Conservation (phyloP, 2,888 invertebrate species). For the Macrophya annulata region DNA sequence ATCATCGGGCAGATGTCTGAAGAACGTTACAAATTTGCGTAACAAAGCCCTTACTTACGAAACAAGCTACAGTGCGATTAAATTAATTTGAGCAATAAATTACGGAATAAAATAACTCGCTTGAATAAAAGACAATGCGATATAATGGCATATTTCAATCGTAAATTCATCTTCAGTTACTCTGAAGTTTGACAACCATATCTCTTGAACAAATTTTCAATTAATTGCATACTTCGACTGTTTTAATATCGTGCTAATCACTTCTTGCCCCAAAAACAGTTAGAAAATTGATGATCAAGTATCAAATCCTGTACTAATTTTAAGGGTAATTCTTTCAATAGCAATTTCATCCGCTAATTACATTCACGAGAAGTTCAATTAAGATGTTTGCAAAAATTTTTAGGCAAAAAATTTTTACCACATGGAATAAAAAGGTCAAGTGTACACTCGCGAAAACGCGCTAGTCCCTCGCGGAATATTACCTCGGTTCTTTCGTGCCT, state of each 20-base stretch:
- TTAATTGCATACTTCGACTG: background rate
- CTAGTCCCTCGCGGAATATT: slow-evolving; percentile 38
- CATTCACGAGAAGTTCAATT: background rate
- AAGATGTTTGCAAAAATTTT: slow-evolving; percentile 20
- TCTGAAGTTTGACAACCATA: slow-evolving; percentile 8
- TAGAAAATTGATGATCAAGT: background rate
- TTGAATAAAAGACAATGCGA: slow-evolving; percentile 20
- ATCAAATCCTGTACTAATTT: background rate
- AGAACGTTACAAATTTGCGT: slow-evolving; percentile 45
- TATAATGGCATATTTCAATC: background rate
- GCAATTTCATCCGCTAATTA: background rate
- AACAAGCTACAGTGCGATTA: slow-evolving; percentile 34
- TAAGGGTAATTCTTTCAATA: background rate
- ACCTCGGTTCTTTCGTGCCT: slow-evolving; percentile 33
- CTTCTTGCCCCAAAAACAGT: background rate
- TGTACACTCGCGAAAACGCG: slow-evolving; percentile 1
- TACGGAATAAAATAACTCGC: slow-evolving; percentile 16
- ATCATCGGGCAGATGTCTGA: slow-evolving; percentile 37
- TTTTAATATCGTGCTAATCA: background rate
- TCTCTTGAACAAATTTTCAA: background rate
- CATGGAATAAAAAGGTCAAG: slow-evolving; percentile 45
- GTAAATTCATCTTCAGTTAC: slow-evolving; percentile 4
- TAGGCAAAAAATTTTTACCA: background rate
- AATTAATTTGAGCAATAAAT: slow-evolving; percentile 48
- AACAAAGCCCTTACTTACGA: slow-evolving; percentile 40